phyloP scores from a whole-genome alignment of 2,888 invertebrate genomes.

The Dilophus febrilis region DNA sequence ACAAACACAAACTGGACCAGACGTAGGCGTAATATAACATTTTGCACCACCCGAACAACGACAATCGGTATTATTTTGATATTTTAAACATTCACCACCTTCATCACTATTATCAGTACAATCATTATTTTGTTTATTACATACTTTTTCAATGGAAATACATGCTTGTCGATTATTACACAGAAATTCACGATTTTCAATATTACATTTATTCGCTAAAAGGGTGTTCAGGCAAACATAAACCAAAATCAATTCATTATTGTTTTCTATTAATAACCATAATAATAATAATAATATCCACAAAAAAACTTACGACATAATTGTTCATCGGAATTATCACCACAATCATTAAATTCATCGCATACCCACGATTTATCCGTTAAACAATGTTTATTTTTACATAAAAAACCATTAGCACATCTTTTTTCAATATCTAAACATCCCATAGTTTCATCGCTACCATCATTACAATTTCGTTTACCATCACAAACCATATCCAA shows the following conservation, averaged over 20 bases:
- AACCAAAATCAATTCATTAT: neutral
- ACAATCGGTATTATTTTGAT: slow-evolving; percentile 17
- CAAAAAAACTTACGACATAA: slow-evolving; percentile 2
- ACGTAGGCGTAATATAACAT: slow-evolving; percentile 16
- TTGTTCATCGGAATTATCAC: slow-evolving; percentile 31
- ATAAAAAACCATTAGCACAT: slow-evolving; percentile 35
- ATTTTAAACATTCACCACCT: slow-evolving; percentile 12
- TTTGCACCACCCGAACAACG: neutral
- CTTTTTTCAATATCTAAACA: slow-evolving; percentile 16
- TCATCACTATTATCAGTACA: slow-evolving; percentile 53
- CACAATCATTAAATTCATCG: slow-evolving; percentile 38
- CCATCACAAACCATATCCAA: slow-evolving; percentile 49
- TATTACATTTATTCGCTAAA: neutral
- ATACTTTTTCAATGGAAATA: slow-evolving; percentile 50
- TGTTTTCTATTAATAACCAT: no score
- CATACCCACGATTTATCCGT: slow-evolving; percentile 34
- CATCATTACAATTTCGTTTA: slow-evolving; percentile 40
- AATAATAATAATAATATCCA: neutral
- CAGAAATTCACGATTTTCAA: slow-evolving; percentile 12
- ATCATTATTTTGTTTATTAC: slow-evolving; percentile 48
- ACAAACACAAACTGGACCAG: slow-evolving; percentile 37
- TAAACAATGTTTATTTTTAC: slow-evolving; percentile 37
- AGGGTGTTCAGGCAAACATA: no score
- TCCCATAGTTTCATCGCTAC: slow-evolving; percentile 33
- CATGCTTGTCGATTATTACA: slow-evolving; percentile 46